phyloP scores from a whole-genome alignment of 2,888 invertebrate species.

The Teleogryllus oceanicus region DNA sequence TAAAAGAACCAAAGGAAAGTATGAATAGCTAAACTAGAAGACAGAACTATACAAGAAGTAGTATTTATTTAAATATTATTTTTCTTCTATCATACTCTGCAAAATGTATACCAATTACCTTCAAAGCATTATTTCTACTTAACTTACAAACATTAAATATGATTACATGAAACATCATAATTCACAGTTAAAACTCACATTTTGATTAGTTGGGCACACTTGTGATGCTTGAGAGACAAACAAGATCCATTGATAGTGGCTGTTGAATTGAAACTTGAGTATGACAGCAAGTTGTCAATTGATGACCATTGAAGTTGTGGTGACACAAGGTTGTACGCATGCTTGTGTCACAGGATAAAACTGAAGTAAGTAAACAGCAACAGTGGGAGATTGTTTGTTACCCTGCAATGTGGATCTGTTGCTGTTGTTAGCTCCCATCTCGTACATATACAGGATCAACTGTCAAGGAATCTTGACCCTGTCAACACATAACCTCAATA shows the following conservation, averaged over 20 bases:
- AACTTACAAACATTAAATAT: too few relatives aligned
- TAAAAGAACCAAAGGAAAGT: too few relatives aligned
- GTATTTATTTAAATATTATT: too few relatives aligned
- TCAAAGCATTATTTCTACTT: too few relatives aligned
- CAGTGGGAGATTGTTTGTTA: background rate
- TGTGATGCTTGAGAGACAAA: background rate
- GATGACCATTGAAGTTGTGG: background rate
- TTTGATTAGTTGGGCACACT: background rate
- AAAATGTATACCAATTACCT: too few relatives aligned
- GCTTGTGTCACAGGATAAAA: slow-evolving; percentile 9
- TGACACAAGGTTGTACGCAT: background rate
- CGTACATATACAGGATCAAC: background rate
- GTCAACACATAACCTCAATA: background rate
- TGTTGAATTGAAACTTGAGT: background rate
- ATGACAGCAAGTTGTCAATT: background rate
- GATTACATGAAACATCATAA: too few relatives aligned
- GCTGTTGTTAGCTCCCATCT: background rate
- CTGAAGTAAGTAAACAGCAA: background rate
- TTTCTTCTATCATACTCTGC: too few relatives aligned
- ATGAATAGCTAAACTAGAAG: too few relatives aligned
- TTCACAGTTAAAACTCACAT: background rate
- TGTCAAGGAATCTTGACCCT: background rate
- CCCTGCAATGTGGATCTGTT: background rate
- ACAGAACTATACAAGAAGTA: too few relatives aligned
- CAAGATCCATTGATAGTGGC: background rate